Evolutionary conservation across 1,140 invertebrate species (phyloP), one percentile per base, ranked within the genome.

Genomic region (Euwallacea similis): DNA sequence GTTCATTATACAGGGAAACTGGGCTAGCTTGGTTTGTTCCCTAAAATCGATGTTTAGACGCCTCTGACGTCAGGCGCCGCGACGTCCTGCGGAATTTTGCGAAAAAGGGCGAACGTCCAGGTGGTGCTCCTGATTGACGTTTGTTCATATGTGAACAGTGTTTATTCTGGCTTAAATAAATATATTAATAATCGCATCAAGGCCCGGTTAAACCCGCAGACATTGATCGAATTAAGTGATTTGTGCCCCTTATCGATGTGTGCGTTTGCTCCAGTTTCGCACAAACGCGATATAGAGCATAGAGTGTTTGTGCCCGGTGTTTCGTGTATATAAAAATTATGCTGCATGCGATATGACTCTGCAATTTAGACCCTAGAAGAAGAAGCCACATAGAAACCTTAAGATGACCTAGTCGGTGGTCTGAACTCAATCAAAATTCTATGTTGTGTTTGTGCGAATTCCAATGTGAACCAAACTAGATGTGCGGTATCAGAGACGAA

Each of bases 51-150:
- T 81, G 80, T 76, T 76, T 73, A 74, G 78, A 79, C 80, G 80
- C 79, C 79, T 76, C 66, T 81, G 78, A 81, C 80, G 80, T 80
- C 78, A 79, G 76, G 54, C 74, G 77, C 75, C 76, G 75, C 78
- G 75, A 74, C 77, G 73, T 70, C 72, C 58, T 54, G 66, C 79
- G 79, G 75, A 75, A 73, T 62, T 66, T 66, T 64, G 70, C 79
- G 80, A 80, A 67, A 71, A 50, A 58, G 33, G 21, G 72, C 80
- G 80, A 81, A 70, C 56, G 72, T 75, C 78, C 80, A 80, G 79
- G 79, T 80, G 78, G 79, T 77, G 76, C 64, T 75, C 46, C 77
- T 78, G 78, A 79, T 80, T 80, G 80, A 81, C 80, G 76, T 79
- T 77, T 80, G 75, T 79, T 76, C 75, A 79, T 77, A 74, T 72